A percentile compares a stretch with the other conserved stretches of the same genome.
Evolutionary conservation across 1,140 invertebrate species (phyloP).

Genomic region (Bombus pascuorum): DNA sequence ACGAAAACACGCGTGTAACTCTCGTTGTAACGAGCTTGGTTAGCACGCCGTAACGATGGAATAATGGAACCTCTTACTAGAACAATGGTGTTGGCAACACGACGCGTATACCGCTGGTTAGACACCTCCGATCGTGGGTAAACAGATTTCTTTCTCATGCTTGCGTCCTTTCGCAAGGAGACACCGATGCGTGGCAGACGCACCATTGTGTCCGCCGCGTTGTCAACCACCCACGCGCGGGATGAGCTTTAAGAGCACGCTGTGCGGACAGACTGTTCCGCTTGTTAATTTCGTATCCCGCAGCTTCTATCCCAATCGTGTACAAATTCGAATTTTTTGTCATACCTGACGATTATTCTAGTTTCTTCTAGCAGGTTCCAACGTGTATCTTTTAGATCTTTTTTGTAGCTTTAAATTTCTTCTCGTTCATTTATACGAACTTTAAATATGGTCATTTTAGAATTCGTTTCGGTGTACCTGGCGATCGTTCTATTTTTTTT

Average conservation of each 20-base stretch:
- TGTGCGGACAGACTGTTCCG: constrained; percentile 14
- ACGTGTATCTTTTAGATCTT: background rate
- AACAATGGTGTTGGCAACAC: constrained; percentile 66
- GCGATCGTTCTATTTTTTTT: background rate
- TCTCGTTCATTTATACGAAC: background rate
- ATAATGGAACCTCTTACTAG: constrained; percentile 66
- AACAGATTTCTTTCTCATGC: constrained; percentile 58
- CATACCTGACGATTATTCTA: background rate
- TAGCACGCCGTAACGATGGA: constrained; percentile 65
- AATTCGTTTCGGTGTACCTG: background rate
- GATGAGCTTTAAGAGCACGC: constrained; percentile 40
- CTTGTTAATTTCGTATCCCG: constrained; percentile 35
- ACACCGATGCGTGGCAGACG: constrained; percentile 50
- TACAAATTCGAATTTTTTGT: background rate
- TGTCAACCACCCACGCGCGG: constrained; percentile 57
- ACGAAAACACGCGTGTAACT: constrained; percentile 57
- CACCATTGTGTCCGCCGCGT: constrained; percentile 56
- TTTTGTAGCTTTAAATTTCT: background rate
- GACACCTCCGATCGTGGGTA: constrained; percentile 56
- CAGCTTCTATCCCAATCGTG: background rate
- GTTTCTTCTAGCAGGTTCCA: background rate
- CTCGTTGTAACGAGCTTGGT: constrained; percentile 69
- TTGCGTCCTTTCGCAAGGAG: constrained; percentile 34
- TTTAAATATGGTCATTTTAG: background rate
- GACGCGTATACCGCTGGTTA: constrained; percentile 20